phyloP scores from a whole-genome alignment of 2,797 vertebrate genomes.

The Leptoclinus maculatus region DNA sequence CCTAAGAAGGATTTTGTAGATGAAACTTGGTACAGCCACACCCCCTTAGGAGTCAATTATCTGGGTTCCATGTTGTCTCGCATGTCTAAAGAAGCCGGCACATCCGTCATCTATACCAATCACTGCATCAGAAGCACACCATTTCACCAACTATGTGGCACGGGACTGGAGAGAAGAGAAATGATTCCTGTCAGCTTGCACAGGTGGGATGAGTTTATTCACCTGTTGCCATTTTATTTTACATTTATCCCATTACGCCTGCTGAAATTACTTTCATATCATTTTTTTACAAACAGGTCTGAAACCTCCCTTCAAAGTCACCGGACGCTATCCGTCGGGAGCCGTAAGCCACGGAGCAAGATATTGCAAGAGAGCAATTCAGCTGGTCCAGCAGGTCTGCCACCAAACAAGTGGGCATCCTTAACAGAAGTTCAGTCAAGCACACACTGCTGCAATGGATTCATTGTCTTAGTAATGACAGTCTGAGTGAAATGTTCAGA shows the following conservation, averaged over 20 bases:
- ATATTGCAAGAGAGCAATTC: background rate
- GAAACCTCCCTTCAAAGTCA: constrained; percentile 9
- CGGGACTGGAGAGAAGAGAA: constrained; percentile 3
- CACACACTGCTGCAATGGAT: constrained; percentile 20
- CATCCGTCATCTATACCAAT: constrained; percentile 32
- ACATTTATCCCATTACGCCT: background rate
- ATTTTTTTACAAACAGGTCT: constrained; percentile 11
- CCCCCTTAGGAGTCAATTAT: constrained; percentile 28
- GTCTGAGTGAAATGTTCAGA: background rate
- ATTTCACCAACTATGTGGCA: constrained; percentile 14
- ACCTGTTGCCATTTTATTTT: background rate
- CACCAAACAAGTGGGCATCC: constrained; percentile 8
- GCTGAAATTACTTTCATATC: background rate
- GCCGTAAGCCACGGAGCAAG: background rate
- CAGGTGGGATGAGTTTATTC: constrained; percentile 17
- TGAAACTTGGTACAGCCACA: constrained; percentile 29
- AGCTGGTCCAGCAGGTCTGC: constrained; percentile 33
- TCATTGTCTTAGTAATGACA: background rate
- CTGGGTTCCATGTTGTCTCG: constrained; percentile 23
- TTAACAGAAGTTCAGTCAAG: constrained; percentile 14
- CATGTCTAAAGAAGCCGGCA: constrained; percentile 38
- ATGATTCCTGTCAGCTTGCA: background rate
- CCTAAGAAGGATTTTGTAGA: constrained; percentile 20
- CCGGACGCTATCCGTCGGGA: background rate
- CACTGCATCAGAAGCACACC: constrained; percentile 31